These are phyloP conservation scores for Eupithecia centaureata DNA, from an alignment of 2,888 invertebrate species.

Conservation along the genomic window DNA sequence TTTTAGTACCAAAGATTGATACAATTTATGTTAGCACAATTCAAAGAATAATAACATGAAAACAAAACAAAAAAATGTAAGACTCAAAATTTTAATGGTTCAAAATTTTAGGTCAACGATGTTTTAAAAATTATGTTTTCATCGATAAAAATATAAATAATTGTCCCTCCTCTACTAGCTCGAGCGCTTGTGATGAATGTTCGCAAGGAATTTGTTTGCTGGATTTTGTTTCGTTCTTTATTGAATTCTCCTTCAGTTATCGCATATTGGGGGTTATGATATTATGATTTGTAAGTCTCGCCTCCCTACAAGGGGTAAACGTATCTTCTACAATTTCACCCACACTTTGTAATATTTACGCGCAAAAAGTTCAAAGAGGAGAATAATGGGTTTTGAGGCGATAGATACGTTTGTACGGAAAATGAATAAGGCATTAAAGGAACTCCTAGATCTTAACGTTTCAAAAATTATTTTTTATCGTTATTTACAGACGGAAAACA, in stretches of 20 bases:
- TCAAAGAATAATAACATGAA: too few species aligned
- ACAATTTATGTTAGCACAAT: too few species aligned
- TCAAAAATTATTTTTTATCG: background rate
- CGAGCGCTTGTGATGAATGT: conserved; percentile 43
- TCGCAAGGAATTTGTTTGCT: conserved; percentile 45
- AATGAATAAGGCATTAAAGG: background rate
- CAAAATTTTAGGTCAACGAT: too few species aligned
- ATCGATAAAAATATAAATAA: conserved; percentile 16
- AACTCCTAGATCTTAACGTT: background rate
- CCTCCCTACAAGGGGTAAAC: conserved; percentile 29
- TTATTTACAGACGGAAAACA: background rate
- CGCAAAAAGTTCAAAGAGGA: conserved; percentile 13
- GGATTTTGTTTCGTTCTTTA: conserved; percentile 44
- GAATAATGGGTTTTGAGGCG: background rate
- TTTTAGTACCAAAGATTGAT: too few species aligned
- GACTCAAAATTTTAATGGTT: too few species aligned
- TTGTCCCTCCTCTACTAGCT: conserved; percentile 28
- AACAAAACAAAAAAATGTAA: too few species aligned
- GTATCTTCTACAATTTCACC: conserved; percentile 26
- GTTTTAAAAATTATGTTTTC: background rate
- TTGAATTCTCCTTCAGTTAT: conserved; percentile 44
- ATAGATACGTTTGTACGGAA: conserved; percentile 2
- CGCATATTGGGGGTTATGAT: conserved; percentile 46
- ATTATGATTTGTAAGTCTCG: conserved; percentile 43
- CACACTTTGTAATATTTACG: conserved; percentile 27